phyloP scores from a whole-genome alignment of 2,888 invertebrate species.

The Aleiodes alternator region DNA sequence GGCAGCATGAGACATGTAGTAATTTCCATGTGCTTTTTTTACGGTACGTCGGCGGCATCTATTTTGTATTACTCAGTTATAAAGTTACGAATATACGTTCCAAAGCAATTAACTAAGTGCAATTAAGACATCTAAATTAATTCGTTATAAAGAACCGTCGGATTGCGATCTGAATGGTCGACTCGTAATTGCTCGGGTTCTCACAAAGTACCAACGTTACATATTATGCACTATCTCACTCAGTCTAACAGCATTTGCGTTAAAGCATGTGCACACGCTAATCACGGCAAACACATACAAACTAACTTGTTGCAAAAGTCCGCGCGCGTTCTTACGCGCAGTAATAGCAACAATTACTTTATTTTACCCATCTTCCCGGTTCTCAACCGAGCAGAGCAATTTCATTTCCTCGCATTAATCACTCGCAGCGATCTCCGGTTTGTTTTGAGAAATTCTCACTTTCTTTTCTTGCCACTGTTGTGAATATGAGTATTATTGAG shows the following conservation, averaged over 20 bases:
- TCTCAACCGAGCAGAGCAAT: conserved; percentile 60
- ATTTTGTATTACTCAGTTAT: neutral
- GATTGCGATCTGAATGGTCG: conserved; percentile 63
- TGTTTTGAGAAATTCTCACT: conserved; percentile 53
- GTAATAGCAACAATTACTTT: conserved; percentile 73
- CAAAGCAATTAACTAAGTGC: conserved; percentile 72
- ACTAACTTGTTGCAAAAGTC: conserved; percentile 24
- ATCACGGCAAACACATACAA: conserved; percentile 16
- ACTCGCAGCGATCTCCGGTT: conserved; percentile 44
- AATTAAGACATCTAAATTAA: conserved; percentile 75
- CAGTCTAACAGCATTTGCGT: conserved; percentile 2
- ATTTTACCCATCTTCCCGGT: conserved; percentile 70
- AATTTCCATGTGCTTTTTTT: neutral
- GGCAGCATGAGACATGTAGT: neutral
- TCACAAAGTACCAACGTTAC: conserved; percentile 64
- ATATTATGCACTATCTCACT: conserved; percentile 3
- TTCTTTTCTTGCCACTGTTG: conserved; percentile 49
- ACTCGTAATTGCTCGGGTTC: conserved; percentile 73
- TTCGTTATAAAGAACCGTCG: conserved; percentile 67
- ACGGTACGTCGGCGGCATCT: neutral
- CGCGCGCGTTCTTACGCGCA: conserved; percentile 30
- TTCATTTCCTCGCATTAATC: conserved; percentile 61
- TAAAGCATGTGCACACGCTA: conserved; percentile 36
- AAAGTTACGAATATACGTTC: conserved; percentile 47
- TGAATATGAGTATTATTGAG: conserved; percentile 18